These are phyloP conservation scores for Timema podura DNA, from an alignment of 2,888 invertebrate genomes.

Conservation along the genomic window DNA sequence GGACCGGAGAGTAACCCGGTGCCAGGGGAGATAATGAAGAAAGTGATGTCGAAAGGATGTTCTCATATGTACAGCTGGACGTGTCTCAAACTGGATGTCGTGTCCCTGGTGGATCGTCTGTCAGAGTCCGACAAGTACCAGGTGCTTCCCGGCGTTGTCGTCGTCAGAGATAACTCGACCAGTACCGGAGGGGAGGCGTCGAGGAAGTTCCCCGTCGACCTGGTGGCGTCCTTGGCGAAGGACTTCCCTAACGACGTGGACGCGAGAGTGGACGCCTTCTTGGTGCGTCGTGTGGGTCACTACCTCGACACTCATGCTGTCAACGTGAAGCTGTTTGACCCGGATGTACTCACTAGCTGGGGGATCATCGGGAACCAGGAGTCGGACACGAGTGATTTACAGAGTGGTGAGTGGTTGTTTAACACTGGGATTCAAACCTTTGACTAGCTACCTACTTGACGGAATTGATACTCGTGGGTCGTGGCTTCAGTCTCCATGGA, in stretches of 20 bases:
- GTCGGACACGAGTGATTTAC: no score
- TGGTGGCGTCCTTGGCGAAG: constrained; percentile 59
- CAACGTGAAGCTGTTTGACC: constrained; percentile 65
- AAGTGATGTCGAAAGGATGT: constrained; percentile 42
- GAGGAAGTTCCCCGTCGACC: constrained; percentile 21
- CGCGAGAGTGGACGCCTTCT: constrained; percentile 69
- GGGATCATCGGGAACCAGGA: constrained; percentile 41
- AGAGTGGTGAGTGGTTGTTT: no score
- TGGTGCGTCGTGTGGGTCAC: constrained; percentile 65
- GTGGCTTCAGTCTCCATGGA: no score
- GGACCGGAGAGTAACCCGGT: background rate
- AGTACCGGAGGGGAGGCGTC: background rate
- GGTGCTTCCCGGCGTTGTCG: constrained; percentile 68
- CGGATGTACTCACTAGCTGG: constrained; percentile 55
- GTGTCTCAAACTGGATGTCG: constrained; percentile 73
- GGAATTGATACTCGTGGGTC: no score
- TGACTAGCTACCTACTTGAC: no score
- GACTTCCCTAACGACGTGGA: constrained; percentile 72
- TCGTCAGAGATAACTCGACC: constrained; percentile 51
- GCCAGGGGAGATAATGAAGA: constrained; percentile 26
- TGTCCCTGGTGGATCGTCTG: constrained; percentile 70
- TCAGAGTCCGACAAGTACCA: constrained; percentile 62
- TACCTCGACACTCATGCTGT: constrained; percentile 71
- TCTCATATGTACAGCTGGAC: constrained; percentile 61
- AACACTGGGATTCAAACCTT: no score